Evolutionary conservation across 2,797 vertebrate species (phyloP).

Genomic region (Leptatherina wallacei): DNA sequence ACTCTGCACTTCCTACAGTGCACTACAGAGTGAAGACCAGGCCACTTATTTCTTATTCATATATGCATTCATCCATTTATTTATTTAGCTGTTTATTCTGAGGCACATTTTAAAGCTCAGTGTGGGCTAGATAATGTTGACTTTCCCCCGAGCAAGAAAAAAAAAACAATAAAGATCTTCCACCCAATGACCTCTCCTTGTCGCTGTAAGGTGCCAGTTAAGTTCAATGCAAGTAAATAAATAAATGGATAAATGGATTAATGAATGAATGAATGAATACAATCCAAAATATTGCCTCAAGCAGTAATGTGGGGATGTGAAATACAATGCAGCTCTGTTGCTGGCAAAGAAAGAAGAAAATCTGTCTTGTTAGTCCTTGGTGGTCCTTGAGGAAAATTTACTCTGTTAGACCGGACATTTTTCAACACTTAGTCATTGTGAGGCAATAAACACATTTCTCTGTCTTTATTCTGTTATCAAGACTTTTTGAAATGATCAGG

Average conservation of each 20-base stretch:
- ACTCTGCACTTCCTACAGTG: slow-evolving; percentile 10
- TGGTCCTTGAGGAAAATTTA: slow-evolving; percentile 17
- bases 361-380: slow-evolving; percentile 13
- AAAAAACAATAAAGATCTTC: neutral
- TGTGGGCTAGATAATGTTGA: slow-evolving; percentile 23
- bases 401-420: slow-evolving; percentile 14
- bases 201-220: slow-evolving; percentile 13
- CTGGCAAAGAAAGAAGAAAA: slow-evolving; percentile 25
- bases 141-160: slow-evolving; percentile 33
- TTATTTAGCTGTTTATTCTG: slow-evolving; percentile 44
- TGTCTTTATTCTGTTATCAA: neutral
- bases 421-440: slow-evolving; percentile 27
- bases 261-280: neutral
- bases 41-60: slow-evolving; percentile 30
- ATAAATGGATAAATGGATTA: neutral
- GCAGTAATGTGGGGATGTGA: neutral
- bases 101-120: slow-evolving; percentile 8
- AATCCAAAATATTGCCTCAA: slow-evolving; percentile 11
- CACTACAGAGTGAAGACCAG: neutral
- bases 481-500: slow-evolving; percentile 14
- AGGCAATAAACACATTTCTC: slow-evolving; percentile 14
- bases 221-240: slow-evolving; percentile 4
- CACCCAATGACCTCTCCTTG: slow-evolving; percentile 14
- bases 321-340: slow-evolving; percentile 23
- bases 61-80: slow-evolving; percentile 29